phyloP scores from a whole-genome alignment of 2,888 invertebrate genomes.

The Diabrotica balteata region DNA sequence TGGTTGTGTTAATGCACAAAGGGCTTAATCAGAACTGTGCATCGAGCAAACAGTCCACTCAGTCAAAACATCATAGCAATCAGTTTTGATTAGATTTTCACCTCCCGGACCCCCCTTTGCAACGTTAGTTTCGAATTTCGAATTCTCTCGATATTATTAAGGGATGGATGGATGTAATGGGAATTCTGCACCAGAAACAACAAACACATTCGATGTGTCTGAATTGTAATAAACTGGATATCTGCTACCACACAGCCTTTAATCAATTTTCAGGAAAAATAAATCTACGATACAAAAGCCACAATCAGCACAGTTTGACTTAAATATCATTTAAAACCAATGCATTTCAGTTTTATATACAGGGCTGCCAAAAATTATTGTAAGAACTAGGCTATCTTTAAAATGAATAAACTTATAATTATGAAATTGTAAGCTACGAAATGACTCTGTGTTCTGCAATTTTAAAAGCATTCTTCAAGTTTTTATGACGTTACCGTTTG shows the following conservation, averaged over 20 bases:
- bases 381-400: no score
- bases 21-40: slow-evolving; percentile 53
- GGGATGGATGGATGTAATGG: slow-evolving; percentile 25
- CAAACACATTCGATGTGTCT: slow-evolving; percentile 20
- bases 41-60: slow-evolving; percentile 56
- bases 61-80: slow-evolving; percentile 62
- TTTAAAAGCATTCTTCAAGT: no score
- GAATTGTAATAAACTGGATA: slow-evolving; percentile 11
- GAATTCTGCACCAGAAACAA: slow-evolving; percentile 49
- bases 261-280: no score
- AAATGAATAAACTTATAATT: no score
- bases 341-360: no score
- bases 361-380: no score
- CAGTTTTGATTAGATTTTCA: slow-evolving; percentile 61
- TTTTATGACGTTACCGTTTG: no score
- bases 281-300: no score
- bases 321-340: no score
- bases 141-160: slow-evolving; percentile 32
- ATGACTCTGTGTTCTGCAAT: no score
- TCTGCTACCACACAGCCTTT: not conserved
- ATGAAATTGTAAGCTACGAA: no score
- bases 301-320: no score
- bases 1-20: slow-evolving; percentile 54
- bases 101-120: slow-evolving; percentile 36
- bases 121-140: slow-evolving; percentile 29